Evolutionary conservation across 2,113 vertebrate species (phyloP).

Genomic region (Leucoraja erinaceus): DNA sequence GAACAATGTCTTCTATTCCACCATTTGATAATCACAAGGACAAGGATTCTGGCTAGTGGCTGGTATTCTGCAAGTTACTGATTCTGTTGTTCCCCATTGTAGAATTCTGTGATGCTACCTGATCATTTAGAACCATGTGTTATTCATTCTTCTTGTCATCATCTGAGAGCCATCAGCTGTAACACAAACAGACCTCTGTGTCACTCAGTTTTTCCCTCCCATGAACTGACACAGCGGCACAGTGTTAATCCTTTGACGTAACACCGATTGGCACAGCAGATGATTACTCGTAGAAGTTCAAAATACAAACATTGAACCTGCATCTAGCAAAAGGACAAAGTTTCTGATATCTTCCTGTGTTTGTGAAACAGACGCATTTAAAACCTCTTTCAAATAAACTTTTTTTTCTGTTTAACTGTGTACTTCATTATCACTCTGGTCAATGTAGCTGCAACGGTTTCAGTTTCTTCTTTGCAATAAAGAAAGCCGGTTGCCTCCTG

Average conservation of each 20-base stretch:
- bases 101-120: conserved; percentile 2
- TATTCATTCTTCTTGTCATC: neutral
- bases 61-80: no score
- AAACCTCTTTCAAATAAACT: conserved; percentile 38
- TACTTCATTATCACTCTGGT: conserved; percentile 33
- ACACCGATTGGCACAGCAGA: neutral
- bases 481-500: neutral
- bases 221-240: neutral
- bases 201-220: neutral
- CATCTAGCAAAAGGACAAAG: conserved; percentile 23
- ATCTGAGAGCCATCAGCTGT: neutral
- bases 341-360: conserved; percentile 39
- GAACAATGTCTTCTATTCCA: neutral
- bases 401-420: conserved; percentile 33
- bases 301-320: conserved; percentile 28
- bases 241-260: neutral
- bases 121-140: neutral
- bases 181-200: neutral
- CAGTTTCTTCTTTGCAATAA: neutral
- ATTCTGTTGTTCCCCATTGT: neutral
- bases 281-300: neutral
- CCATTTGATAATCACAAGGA: neutral
- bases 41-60: neutral
- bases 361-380: conserved; percentile 34
- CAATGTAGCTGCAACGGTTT: conserved; percentile 13